Evolutionary conservation across 2,888 invertebrate species (phyloP).

Genomic region (Enchytraeus crypticus): DNA sequence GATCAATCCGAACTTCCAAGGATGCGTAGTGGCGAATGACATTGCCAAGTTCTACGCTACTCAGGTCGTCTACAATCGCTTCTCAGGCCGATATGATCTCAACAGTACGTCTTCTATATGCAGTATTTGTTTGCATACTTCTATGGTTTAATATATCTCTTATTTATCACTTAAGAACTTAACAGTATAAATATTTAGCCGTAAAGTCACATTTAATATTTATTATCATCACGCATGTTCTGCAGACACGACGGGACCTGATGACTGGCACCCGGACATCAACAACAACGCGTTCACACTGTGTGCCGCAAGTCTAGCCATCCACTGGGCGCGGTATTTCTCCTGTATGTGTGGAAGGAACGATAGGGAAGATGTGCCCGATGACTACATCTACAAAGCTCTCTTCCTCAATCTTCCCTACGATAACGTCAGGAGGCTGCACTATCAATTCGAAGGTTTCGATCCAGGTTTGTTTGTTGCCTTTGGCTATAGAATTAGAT

Average conservation of each 20-base stretch:
- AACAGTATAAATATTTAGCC: too few species aligned
- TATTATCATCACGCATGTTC: too few species aligned
- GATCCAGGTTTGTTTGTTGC: constrained; percentile 15
- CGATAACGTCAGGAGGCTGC: constrained; percentile 26
- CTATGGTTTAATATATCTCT: too few species aligned
- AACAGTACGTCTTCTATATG: too few species aligned
- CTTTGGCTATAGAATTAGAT: too few species aligned
- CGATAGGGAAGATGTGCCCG: constrained; percentile 26
- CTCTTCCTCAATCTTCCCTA: constrained; percentile 28
- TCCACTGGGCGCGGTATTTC: constrained; percentile 28
- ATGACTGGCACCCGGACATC: constrained; percentile 23
- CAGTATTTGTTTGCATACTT: too few species aligned
- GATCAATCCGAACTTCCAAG: constrained; percentile 27
- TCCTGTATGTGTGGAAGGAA: constrained; percentile 14
- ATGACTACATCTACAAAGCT: constrained; percentile 27
- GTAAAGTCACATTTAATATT: too few species aligned
- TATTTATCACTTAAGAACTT: too few species aligned
- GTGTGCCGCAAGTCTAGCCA: constrained; percentile 24
- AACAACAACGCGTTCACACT: constrained; percentile 30
- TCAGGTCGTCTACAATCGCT: constrained; percentile 18
- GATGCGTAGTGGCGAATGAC: constrained; percentile 34
- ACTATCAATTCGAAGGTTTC: constrained; percentile 25
- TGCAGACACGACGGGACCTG: constrained; percentile 30
- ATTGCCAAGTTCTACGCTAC: constrained; percentile 42
- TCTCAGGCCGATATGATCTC: neutral